A percentile compares a stretch with the other conserved stretches of the same genome.
Evolutionary conservation across 2,888 invertebrate species (phyloP).

Genomic region (Alitta virens): DNA sequence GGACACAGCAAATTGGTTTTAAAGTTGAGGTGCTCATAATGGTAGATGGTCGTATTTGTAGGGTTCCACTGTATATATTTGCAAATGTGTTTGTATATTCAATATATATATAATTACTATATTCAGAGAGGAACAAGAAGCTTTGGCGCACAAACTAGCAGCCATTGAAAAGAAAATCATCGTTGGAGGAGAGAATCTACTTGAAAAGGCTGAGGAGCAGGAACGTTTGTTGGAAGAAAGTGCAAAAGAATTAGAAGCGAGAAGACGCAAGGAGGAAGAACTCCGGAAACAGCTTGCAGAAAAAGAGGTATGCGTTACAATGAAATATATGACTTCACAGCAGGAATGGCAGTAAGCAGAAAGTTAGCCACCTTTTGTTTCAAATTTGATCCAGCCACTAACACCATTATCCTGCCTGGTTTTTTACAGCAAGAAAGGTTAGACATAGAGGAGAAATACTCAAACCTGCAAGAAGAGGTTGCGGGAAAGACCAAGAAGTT

Average conservation of each 20-base stretch:
- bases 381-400: too few species aligned
- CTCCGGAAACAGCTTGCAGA: conserved; percentile 79
- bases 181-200: conserved; percentile 94
- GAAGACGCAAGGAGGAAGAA: conserved; percentile 76
- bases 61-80: too few species aligned
- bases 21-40: too few species aligned
- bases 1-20: too few species aligned
- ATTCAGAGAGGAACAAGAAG: conserved; percentile 73
- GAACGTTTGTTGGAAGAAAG: conserved; percentile 84
- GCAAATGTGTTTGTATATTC: too few species aligned
- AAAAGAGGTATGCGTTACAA: conserved; percentile 62
- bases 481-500: conserved; percentile 89
- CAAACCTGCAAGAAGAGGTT: conserved; percentile 91
- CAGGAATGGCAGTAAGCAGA: too few species aligned
- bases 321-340: not conserved
- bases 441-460: conserved; percentile 92
- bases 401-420: not conserved
- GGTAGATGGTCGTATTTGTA: too few species aligned
- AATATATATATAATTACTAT: too few species aligned
- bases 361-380: conserved; percentile 5
- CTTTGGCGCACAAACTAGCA: conserved; percentile 75
- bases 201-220: conserved; percentile 95
- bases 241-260: conserved; percentile 60
- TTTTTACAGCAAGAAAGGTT: conserved; percentile 74
- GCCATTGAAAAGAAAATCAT: conserved; percentile 92